Evolutionary conservation across 2,797 vertebrate species (phyloP), one percentile per base, ranked within the genome.

Genomic region (Leucoraja ocellata): DNA sequence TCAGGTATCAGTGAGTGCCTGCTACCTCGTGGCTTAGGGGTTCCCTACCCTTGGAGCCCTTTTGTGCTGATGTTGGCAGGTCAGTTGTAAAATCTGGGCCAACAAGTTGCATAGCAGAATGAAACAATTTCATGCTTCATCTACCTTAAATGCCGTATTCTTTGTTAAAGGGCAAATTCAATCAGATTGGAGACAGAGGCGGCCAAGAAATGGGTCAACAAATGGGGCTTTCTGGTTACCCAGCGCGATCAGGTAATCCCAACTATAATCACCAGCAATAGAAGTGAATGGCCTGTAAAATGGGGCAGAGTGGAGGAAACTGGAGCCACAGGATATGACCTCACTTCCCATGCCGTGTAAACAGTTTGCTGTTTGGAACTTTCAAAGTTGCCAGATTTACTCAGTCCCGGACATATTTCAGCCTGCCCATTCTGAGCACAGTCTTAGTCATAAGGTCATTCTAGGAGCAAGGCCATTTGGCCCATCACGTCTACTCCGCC

Each of bases 181-280:
- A 0, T 97, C 81, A 94, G 95, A 93, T 94, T 25, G 0, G 97
- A 97, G 93, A 2, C 0, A 0, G 94, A 96, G 16, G 95, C 96
- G 0, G 95, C 95, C 21, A 94, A 94, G 25, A 96, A 94, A 76
- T 98, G 98, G 98, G 94, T 96, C 14, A 95, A 95, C 0, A 98
- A 96, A 13, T 98, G 98, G 98, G 97, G 97, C 8, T 97, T 97
- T 94, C 94, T 98, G 93, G 95, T 95, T 0, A 96, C 96, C 54
- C 36, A 73, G 71, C 68, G 90, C 39, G 71, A 92, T 76, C 39
- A 92, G 90, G 90, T 92, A 92, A 92, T n/a, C 9, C 1, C 71
- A 54, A 0, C 76, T 71, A 23, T 1, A 5, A 25, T 74, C 68
- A 0, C 93, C 96, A 8, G 28, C 94, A 0, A 93, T 96, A 1